These are phyloP conservation scores for Cantharis rustica DNA, from an alignment of 2,888 invertebrate species.

Conservation along the genomic window DNA sequence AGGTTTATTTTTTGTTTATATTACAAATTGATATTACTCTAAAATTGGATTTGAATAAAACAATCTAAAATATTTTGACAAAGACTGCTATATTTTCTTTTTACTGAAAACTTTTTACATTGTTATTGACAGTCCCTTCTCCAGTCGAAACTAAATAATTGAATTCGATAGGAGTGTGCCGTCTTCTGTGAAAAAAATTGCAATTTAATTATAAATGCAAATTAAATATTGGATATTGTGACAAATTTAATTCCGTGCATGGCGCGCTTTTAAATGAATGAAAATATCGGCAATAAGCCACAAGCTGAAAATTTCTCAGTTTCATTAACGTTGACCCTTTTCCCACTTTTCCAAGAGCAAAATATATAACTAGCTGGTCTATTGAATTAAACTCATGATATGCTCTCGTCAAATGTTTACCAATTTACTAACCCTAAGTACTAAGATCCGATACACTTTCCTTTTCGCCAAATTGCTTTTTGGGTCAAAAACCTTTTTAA, in stretches of 20 bases:
- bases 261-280: neutral
- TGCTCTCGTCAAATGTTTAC: conserved; percentile 7
- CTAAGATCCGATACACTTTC: conserved; percentile 1
- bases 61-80: too few species aligned
- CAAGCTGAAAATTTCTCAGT: conserved; percentile 5
- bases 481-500: neutral
- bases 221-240: neutral
- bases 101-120: neutral
- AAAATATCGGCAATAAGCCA: conserved; percentile 1
- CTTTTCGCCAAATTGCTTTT: neutral
- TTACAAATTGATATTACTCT: too few species aligned
- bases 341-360: neutral
- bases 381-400: conserved; percentile 6
- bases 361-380: conserved; percentile 4
- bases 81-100: too few species aligned
- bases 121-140: neutral
- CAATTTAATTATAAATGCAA: neutral
- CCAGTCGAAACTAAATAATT: neutral
- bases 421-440: conserved; percentile 8
- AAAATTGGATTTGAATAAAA: too few species aligned
- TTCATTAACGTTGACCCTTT: conserved; percentile 6
- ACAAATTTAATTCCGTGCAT: neutral
- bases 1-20: too few species aligned
- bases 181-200: neutral
- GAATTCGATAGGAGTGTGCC: neutral